Percentiles rank a stretch among this genome's conserved stretches.
Evolutionary conservation across 2,888 invertebrate species (phyloP).

Genomic region (Venusia cambrica): DNA sequence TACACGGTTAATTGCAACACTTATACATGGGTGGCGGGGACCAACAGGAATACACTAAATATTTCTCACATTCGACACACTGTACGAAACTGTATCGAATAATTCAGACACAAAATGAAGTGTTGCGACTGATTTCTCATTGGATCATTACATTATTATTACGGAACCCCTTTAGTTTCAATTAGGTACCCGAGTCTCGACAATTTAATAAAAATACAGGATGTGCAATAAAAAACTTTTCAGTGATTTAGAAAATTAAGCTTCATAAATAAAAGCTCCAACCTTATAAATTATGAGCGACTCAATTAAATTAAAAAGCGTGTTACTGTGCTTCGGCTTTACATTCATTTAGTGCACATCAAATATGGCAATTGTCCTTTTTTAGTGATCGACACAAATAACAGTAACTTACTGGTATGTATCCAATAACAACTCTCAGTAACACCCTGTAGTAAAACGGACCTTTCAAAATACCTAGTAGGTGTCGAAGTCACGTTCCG

Average conservation of each 20-base stretch:
- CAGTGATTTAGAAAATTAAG: no score
- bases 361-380: no score
- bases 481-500: conserved; percentile 71
- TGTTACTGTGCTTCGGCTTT: no score
- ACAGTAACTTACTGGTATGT: no score
- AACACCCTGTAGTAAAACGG: conserved; percentile 39
- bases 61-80: conserved; percentile 38
- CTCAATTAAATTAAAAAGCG: no score
- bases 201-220: conserved; percentile 37
- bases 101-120: conserved; percentile 51
- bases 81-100: conserved; percentile 53
- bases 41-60: conserved; percentile 34
- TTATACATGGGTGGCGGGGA: no score
- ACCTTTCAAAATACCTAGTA: conserved; percentile 39
- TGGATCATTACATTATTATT: conserved; percentile 57
- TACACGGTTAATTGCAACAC: no score
- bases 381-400: no score
- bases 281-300: no score
- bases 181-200: conserved; percentile 48
- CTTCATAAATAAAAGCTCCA: no score
- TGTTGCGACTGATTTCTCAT: conserved; percentile 44
- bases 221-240: conserved; percentile 23
- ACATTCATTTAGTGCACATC: no score
- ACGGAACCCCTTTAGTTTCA: conserved; percentile 57
- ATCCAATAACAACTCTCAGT: no score